phyloP scores from a whole-genome alignment of 2,888 invertebrate species.

The Eupithecia subumbrata region DNA sequence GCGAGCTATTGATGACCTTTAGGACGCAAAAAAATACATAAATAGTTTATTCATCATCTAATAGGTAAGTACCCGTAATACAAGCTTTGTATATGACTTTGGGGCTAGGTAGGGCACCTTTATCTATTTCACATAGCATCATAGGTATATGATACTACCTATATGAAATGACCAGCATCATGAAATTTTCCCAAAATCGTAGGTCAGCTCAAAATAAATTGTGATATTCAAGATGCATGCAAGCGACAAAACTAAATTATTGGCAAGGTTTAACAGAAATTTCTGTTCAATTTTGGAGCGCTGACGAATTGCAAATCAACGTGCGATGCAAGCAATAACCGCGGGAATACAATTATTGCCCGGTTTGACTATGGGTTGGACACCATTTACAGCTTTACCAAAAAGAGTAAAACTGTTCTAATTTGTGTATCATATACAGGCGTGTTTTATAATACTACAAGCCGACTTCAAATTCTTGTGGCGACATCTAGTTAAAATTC shows the following conservation, averaged over 20 bases:
- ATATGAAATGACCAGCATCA: not conserved
- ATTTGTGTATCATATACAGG: too few species aligned
- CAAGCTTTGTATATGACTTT: not conserved
- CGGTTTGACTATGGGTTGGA: not conserved
- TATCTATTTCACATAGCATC: too few species aligned
- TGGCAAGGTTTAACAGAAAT: slow-evolving; percentile 20
- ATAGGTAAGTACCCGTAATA: not conserved
- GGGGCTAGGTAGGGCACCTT: not conserved
- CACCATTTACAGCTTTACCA: not conserved
- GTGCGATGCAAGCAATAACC: slow-evolving; percentile 20
- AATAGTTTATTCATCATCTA: too few species aligned
- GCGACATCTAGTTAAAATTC: too few species aligned
- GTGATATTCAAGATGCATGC: too few species aligned
- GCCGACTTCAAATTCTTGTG: too few species aligned
- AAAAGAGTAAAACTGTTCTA: too few species aligned
- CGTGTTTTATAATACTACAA: too few species aligned
- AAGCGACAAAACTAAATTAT: slow-evolving; percentile 17
- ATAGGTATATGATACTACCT: not conserved
- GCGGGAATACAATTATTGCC: slow-evolving; percentile 25
- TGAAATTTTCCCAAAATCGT: not conserved
- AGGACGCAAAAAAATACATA: not conserved
- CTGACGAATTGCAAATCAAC: slow-evolving; percentile 31
- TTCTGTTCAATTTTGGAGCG: slow-evolving; percentile 16
- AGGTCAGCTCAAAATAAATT: not conserved
- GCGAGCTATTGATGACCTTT: not conserved